Base-by-base conservation (phyloP, 2,113 vertebrate genomes). In the Tringa solitaria region DNA sequence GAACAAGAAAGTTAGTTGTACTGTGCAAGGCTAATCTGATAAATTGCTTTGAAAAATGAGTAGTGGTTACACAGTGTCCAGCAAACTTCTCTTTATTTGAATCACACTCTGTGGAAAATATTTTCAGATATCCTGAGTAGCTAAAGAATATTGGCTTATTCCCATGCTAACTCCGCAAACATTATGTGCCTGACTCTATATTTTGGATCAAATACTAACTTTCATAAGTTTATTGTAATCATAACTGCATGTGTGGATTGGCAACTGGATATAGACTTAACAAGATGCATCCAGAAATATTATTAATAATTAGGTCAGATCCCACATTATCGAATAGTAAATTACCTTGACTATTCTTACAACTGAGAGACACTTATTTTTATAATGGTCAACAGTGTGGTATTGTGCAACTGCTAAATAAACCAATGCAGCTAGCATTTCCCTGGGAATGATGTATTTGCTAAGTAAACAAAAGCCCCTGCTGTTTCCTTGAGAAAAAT, bases 401-500 rank as follows among this genome's bases (percentile, higher is more conserved):
- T 20, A 87, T 95, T 96, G 77, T 73, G 84, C 61, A 96, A 94
- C 76, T 73, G 50, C 84, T 94, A 50, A 91, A 83, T 77, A 93
- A 93, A 95, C 15, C 61, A 46, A n/a, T 28, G 41, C 78, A 90
- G 81, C 32, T 93, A 89, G 67, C 77, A 83, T 95, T 95, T 94
- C 87, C 82, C 90, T 80, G 50, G 76, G n/a, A 95, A 93, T 87
- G 0, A 81, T 73, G 43, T 95, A 78, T 89, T 95, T 92, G 76
- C 73, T 87, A 69, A 79, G 85, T 91, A 95, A 84, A 91, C 32
- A 84, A 89, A 91, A 84, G 51, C 14, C 76, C 39, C 73, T 74
- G 35, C 53, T 61, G 50, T 93, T 96, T 96, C 93, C 95, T 91
- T 95, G 91, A 96, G 95, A 97, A 96, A 97, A 94, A 91, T 91